These are phyloP conservation scores for Rhynchotus rufescens DNA, from an alignment of 2,797 vertebrate species.

Conservation along the genomic window DNA sequence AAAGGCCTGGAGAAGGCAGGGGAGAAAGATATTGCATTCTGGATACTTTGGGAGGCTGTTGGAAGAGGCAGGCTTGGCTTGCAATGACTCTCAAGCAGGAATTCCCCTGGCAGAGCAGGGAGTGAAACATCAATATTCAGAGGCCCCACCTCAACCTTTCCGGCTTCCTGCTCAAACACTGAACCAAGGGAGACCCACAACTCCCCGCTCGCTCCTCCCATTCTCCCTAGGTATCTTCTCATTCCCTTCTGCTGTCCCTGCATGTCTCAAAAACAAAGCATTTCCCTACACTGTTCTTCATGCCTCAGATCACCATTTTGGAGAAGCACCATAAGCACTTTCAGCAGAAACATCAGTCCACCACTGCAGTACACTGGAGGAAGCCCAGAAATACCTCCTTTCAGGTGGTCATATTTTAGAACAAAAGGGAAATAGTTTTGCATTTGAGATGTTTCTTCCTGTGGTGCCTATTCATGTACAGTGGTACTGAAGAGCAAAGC, in stretches of 20 bases:
- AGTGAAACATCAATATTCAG: too few species aligned
- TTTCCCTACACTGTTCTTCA: not conserved
- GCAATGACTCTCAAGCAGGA: not conserved
- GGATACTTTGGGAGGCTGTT: too few species aligned
- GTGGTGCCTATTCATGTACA: fast-evolving
- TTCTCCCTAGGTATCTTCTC: not conserved
- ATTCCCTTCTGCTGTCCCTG: not conserved
- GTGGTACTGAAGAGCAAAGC: not conserved
- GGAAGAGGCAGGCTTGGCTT: too few species aligned
- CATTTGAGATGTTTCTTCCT: not conserved
- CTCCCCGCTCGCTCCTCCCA: not conserved
- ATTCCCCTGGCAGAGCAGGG: not conserved
- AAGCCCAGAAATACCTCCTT: not conserved
- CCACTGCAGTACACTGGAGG: fast-evolving
- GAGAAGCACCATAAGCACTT: fast-evolving
- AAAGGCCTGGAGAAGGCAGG: not conserved
- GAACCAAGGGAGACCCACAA: not conserved
- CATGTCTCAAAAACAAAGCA: not conserved
- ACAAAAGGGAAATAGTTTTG: not conserved
- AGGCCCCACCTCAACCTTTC: not conserved
- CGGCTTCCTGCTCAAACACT: not conserved
- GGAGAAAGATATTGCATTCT: too few species aligned
- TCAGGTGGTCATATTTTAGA: not conserved
- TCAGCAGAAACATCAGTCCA: too few species aligned
- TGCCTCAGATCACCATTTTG: not conserved